These are phyloP conservation scores for Nanger granti DNA, from an alignment of 2,113 vertebrate genomes.

Conservation along the genomic window DNA sequence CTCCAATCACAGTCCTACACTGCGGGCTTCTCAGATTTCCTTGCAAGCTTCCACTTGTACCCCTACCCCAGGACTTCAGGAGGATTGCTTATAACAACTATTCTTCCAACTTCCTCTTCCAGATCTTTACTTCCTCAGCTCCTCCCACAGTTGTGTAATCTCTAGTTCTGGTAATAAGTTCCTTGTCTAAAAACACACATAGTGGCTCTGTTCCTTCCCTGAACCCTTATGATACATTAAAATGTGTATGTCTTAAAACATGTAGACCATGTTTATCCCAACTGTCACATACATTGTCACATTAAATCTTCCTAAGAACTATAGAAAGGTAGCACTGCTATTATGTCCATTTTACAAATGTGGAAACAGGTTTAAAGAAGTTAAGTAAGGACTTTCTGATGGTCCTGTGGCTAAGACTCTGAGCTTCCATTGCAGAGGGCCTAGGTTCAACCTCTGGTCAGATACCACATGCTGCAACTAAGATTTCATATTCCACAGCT, in stretches of 20 bases:
- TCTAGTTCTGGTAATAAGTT: background rate
- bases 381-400: background rate
- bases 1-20: background rate
- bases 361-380: background rate
- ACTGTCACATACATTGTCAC: background rate
- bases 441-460: background rate
- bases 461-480: background rate
- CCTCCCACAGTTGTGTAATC: background rate
- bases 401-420: background rate
- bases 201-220: background rate
- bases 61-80: background rate
- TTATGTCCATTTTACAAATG: background rate
- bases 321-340: background rate
- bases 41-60: background rate
- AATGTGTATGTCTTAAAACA: background rate
- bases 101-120: slow-evolving; percentile 6
- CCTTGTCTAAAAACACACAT: background rate
- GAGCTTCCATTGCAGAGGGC: background rate
- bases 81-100: background rate
- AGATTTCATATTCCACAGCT: background rate
- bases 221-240: background rate
- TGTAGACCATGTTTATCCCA: background rate
- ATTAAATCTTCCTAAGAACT: background rate
- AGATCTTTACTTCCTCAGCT: background rate
- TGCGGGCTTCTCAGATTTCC: background rate